Evolutionary conservation across 2,113 vertebrate species (phyloP).

Genomic region (Pygoscelis adeliae): DNA sequence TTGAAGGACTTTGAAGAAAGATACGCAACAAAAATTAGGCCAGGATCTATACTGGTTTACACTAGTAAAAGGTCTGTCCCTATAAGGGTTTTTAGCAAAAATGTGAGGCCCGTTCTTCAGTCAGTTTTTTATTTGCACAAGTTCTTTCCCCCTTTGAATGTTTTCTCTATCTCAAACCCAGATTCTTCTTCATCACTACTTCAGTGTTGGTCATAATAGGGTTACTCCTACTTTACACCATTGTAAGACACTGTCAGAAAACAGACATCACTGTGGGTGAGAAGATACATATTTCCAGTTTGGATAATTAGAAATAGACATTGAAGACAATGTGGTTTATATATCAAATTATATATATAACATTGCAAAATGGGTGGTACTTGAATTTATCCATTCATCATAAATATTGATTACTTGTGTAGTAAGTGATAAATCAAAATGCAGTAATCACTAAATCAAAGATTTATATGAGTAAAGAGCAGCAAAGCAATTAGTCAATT

Average conservation of each 20-base stretch:
- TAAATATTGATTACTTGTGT: conserved; percentile 85
- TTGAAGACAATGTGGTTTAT: conserved; percentile 10
- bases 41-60: conserved; percentile 29
- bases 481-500: conserved; percentile 84
- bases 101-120: neutral
- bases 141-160: neutral
- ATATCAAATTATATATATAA: conserved; percentile 44
- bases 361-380: conserved; percentile 77
- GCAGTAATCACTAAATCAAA: conserved; percentile 88
- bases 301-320: conserved; percentile 35
- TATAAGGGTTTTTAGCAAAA: neutral
- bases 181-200: neutral
- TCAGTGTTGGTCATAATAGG: neutral
- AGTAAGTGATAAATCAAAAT: conserved; percentile 85
- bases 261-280: neutral
- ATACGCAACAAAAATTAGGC: conserved; percentile 31
- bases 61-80: neutral
- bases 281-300: neutral
- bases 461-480: conserved; percentile 89
- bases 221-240: neutral
- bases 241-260: neutral
- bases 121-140: neutral
- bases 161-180: neutral
- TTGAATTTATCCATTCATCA: conserved; percentile 85
- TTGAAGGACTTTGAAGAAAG: conserved; percentile 54